These are phyloP conservation scores for Cheumatopsyche charites DNA, from an alignment of 1,140 invertebrate genomes.

Conservation along the genomic window DNA sequence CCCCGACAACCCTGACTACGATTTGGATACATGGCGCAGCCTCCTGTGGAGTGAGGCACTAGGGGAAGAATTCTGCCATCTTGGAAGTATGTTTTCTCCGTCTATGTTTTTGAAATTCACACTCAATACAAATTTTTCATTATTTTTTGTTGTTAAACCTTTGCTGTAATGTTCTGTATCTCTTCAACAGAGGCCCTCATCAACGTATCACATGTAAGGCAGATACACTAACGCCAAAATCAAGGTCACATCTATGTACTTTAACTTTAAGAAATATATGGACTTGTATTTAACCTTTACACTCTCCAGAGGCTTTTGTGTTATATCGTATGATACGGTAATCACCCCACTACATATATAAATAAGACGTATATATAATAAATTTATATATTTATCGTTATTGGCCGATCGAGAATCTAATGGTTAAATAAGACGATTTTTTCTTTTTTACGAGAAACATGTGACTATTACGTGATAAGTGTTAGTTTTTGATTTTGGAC, in stretches of 20 bases:
- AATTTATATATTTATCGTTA: not conserved
- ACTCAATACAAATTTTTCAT: not conserved
- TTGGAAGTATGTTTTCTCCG: conserved; percentile 63
- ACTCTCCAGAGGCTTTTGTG: conserved; percentile 8
- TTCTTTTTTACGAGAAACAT: conserved; percentile 3
- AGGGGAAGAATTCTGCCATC: conserved; percentile 72
- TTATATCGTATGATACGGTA: not conserved
- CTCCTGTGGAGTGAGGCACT: conserved; percentile 77
- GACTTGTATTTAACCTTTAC: conserved; percentile 18
- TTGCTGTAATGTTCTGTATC: conserved; percentile 28
- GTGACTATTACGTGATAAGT: not conserved
- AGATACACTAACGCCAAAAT: conserved; percentile 28
- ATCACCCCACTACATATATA: not conserved
- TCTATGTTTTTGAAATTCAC: conserved; percentile 46
- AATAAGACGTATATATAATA: too few relatives aligned
- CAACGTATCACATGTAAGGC: conserved; percentile 24
- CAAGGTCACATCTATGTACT: conserved; percentile 26
- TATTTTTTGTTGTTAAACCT: conserved; percentile 1
- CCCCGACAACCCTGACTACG: conserved; percentile 73
- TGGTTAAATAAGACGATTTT: conserved; percentile 16
- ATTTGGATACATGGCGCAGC: conserved; percentile 76
- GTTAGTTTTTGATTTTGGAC: conserved; percentile 25
- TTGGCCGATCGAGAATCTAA: conserved; percentile 10
- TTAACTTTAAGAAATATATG: conserved; percentile 23
- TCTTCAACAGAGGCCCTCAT: conserved; percentile 27